A percentile compares a stretch with the other conserved stretches of the same genome.
Conservation (phyloP, 1,140 invertebrate species). For the Ostrea edulis region DNA sequence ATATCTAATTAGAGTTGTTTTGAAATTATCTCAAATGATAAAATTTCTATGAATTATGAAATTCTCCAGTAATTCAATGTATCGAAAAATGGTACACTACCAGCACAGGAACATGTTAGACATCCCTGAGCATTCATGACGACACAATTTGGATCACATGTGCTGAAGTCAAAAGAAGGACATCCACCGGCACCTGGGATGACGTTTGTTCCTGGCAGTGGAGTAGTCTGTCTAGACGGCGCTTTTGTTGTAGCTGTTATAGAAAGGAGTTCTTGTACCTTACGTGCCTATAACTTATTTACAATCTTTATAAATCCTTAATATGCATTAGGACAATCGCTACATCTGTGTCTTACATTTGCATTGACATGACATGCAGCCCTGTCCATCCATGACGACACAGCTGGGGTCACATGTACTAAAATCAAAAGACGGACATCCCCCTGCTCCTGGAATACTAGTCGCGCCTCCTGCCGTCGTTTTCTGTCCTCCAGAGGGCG, state of each 20-base stretch:
- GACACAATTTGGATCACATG: conserved; percentile 32
- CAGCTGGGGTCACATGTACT: conserved; percentile 34
- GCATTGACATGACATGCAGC: conserved; percentile 8
- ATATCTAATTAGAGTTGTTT: background rate
- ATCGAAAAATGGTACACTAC: background rate
- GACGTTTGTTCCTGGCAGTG: background rate
- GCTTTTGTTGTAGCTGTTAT: background rate
- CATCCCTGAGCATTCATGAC: conserved; percentile 28
- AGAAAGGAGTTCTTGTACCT: background rate
- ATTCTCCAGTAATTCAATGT: background rate
- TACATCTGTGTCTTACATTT: background rate
- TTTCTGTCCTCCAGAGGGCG: background rate
- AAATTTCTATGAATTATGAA: background rate
- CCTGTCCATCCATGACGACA: conserved; percentile 10
- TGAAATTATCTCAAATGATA: background rate
- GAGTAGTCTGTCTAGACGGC: background rate
- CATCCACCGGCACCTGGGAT: conserved; percentile 34
- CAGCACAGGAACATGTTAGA: conserved; percentile 18
- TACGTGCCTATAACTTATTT: background rate
- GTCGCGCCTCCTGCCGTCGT: background rate
- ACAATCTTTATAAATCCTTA: background rate
- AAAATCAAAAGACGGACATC: conserved; percentile 31
- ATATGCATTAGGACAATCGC: background rate
- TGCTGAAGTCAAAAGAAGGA: conserved; percentile 36
- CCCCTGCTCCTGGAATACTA: conserved; percentile 14